A percentile compares a stretch with the other conserved stretches of the same genome.
Conservation (phyloP, 2,797 vertebrate genomes). For the Halcyon chelicuti region DNA sequence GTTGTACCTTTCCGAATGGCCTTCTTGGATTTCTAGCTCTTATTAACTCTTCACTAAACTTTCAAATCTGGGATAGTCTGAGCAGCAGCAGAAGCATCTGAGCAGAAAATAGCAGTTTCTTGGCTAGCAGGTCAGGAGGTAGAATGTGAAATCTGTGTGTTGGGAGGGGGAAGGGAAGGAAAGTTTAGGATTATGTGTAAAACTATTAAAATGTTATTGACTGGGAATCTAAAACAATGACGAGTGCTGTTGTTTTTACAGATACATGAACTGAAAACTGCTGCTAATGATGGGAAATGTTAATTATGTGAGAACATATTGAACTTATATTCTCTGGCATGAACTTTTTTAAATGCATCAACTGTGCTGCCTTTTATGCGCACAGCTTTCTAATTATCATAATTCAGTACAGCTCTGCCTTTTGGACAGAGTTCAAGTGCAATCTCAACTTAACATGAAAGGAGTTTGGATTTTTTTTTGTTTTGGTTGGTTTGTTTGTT, state of each 20-base stretch:
- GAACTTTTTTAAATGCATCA: constrained; percentile 79
- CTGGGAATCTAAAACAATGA: constrained; percentile 68
- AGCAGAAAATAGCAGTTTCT: not conserved
- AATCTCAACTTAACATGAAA: constrained; percentile 83
- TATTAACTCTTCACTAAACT: not conserved
- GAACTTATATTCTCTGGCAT: constrained; percentile 83
- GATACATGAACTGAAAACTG: constrained; percentile 81
- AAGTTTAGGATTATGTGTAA: constrained; percentile 55
- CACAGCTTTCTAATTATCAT: constrained; percentile 85
- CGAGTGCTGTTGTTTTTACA: constrained; percentile 78
- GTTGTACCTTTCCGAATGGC: not conserved
- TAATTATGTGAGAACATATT: constrained; percentile 85
- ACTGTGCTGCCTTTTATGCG: constrained; percentile 76
- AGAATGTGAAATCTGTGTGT: constrained; percentile 3
- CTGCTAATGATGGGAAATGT: constrained; percentile 83
- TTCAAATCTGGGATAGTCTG: not conserved
- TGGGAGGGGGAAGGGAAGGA: constrained; percentile 31
- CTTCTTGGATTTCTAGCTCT: not conserved
- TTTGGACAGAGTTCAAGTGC: constrained; percentile 81
- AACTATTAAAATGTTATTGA: constrained; percentile 71
- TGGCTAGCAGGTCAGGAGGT: constrained; percentile 13
- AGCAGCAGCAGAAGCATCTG: not conserved
- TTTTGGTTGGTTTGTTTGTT: not conserved
- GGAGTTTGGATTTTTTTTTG: constrained; percentile 14
- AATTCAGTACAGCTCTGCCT: constrained; percentile 80